Percentiles rank a stretch among this genome's conserved stretches.
phyloP scores from a whole-genome alignment of 2,888 invertebrate genomes.

The Callosobruchus maculatus region DNA sequence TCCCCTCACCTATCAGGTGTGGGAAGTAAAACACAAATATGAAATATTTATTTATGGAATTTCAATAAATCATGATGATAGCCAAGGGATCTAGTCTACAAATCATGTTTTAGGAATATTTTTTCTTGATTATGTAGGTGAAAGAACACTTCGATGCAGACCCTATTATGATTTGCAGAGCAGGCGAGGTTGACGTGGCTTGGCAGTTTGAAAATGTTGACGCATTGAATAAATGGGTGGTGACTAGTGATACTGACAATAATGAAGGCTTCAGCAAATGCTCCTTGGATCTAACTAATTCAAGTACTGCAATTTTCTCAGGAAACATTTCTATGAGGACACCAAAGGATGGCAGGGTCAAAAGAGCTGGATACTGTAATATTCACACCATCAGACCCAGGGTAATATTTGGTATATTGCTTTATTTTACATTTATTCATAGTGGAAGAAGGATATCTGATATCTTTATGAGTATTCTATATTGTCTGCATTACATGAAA shows the following conservation, averaged over 20 bases:
- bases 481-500: too few species aligned
- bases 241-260: constrained; percentile 77
- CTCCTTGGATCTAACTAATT: constrained; percentile 60
- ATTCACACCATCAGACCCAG: constrained; percentile 64
- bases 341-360: constrained; percentile 77
- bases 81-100: too few species aligned
- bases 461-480: too few species aligned
- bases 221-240: constrained; percentile 66
- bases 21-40: too few species aligned
- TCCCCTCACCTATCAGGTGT: too few species aligned
- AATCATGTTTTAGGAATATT: too few species aligned
- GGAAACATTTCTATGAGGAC: constrained; percentile 66
- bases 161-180: constrained; percentile 16
- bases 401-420: too few species aligned
- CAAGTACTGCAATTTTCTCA: constrained; percentile 69
- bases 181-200: constrained; percentile 65
- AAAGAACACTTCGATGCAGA: constrained; percentile 50
- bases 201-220: constrained; percentile 66
- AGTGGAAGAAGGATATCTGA: too few species aligned
- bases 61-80: too few species aligned
- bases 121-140: background rate
- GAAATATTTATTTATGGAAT: too few species aligned
- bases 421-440: too few species aligned
- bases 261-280: constrained; percentile 74
- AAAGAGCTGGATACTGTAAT: constrained; percentile 79